phyloP scores from a whole-genome alignment of 2,113 vertebrate genomes.

The Cyrtonyx montezumae region DNA sequence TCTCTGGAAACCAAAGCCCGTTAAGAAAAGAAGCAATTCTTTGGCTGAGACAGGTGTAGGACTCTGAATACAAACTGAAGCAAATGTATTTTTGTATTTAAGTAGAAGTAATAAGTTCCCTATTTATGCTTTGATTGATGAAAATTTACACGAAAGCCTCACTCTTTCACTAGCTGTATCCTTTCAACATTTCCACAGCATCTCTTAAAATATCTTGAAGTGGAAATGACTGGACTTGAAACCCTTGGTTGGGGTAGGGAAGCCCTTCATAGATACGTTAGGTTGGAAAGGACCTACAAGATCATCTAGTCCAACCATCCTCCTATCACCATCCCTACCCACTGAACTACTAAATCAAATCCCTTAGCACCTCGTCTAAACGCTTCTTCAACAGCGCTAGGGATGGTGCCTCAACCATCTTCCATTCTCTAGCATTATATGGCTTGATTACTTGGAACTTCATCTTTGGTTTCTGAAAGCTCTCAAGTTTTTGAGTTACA shows the following conservation, averaged over 20 bases:
- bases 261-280: too few relatives aligned
- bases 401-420: too few relatives aligned
- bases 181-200: neutral
- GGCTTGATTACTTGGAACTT: neutral
- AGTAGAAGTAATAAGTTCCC: neutral
- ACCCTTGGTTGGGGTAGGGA: neutral
- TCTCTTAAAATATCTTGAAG: neutral
- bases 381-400: too few relatives aligned
- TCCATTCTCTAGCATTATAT: neutral
- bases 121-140: neutral
- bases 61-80: neutral
- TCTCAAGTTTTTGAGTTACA: neutral
- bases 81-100: neutral
- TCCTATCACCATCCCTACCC: too few relatives aligned
- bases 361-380: too few relatives aligned
- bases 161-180: neutral
- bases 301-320: too few relatives aligned
- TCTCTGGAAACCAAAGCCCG: neutral
- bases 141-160: neutral
- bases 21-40: neutral
- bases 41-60: neutral
- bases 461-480: neutral
- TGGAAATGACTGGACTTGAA: neutral
- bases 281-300: too few relatives aligned
- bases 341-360: too few relatives aligned